These are phyloP conservation scores for Tychaedon coryphoeus DNA, from an alignment of 2,113 vertebrate species.

Conservation along the genomic window DNA sequence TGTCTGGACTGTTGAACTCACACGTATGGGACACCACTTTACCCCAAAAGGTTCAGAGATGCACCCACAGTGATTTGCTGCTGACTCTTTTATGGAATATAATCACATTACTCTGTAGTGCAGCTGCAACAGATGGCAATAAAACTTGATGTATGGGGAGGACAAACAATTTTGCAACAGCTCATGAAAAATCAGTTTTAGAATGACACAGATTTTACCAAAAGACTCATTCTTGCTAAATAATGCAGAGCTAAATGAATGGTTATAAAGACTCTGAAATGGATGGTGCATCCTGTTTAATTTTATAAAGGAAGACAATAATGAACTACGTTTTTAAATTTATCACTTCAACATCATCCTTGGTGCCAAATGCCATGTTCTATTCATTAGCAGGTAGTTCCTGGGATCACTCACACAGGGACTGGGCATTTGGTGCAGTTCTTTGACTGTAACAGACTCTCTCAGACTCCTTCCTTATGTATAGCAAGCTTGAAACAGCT, in stretches of 20 bases:
- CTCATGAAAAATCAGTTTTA: not conserved
- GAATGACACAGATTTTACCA: not conserved
- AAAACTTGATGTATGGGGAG: not conserved
- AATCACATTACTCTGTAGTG: not conserved
- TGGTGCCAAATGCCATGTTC: not conserved
- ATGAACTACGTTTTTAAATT: not conserved
- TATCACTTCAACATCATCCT: not conserved
- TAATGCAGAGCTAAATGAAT: not conserved
- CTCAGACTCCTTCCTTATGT: not conserved
- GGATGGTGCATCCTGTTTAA: not conserved
- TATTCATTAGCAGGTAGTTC: not conserved
- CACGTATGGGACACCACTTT: not conserved
- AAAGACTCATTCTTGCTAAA: not conserved
- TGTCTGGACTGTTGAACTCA: not conserved
- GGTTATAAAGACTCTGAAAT: not conserved
- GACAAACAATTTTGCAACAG: not conserved
- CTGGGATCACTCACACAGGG: not conserved
- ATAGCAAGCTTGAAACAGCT: constrained; percentile 11
- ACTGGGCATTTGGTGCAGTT: not conserved
- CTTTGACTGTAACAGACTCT: not conserved
- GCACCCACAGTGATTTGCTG: not conserved
- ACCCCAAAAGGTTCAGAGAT: accelerated
- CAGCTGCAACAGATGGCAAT: not conserved
- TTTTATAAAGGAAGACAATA: not conserved
- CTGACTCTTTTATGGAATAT: not conserved